Evolutionary conservation across 2,797 vertebrate genomes (phyloP), one percentile per base, ranked within the genome.

Genomic region (Kryptopterus vitreolus): DNA sequence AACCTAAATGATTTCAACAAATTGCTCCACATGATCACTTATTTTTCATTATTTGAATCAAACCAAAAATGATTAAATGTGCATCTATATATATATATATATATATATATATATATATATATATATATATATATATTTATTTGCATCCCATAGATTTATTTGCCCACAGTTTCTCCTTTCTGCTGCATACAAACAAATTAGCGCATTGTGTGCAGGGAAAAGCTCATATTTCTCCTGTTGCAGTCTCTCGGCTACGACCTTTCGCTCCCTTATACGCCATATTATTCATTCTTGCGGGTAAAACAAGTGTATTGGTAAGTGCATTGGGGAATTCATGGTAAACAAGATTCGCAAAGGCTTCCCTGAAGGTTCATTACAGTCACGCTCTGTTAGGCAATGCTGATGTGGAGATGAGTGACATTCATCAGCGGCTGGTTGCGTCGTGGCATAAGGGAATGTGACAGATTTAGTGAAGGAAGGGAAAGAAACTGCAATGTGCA

Each of bases 401-500:
- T 68, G 53, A 65, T 68, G 62, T 77, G 59, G 31, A 33, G 53
- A 52, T 63, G 48, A 50, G 61, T 74, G 79, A 71, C 10, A 72
- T 61, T 50, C 52, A 24, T 65, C 53, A 74, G 74, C 29, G 62
- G 58, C 70, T 31, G 9, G 48, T 35, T 55, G 46, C 20, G 26
- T 59, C 31, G 50, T 76, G 53, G 20, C 65, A 58, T 53, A 59
- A 68, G 53, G 52, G 62, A 81, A 68, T 68, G 53, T 66, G 71
- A 75, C 50, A 74, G 59, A 80, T 65, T 65, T 74, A 57, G 70
- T 74, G 61, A 80, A 66, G 79, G 48, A 52, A 38, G 29, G 16
- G 24, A 35, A 48, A 69, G 58, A 48, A 43, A 58, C 70, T 80
- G 72, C 79, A 68, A 31, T 81, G 73, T 76, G 71, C 68, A 83